Evolutionary conservation across 1,140 invertebrate genomes (phyloP), one percentile per base, ranked within the genome.

Genomic region (Tetramorium parvispinum): DNA sequence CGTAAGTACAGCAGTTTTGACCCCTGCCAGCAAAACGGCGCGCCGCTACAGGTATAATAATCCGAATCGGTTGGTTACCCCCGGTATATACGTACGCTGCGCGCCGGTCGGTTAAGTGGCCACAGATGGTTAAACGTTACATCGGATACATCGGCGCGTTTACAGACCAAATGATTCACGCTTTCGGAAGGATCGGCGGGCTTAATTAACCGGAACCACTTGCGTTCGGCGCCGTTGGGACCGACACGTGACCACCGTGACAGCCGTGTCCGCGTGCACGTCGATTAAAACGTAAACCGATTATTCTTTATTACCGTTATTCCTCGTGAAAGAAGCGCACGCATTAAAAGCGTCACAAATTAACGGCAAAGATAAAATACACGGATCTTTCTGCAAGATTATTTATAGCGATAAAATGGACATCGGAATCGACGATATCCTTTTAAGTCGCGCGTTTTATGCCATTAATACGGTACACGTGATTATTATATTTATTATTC

Each of bases 191-290:
- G 75, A 87, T 85, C 77, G 57, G 43, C 73, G 83, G 37, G 70
- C 85, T 89, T 91, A 91, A 91, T 91, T 91, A 89, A 71, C 86
- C 88, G 89, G 86, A 91, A 91, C 89, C 86, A 85, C 76, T 85
- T 87, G 86, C 85, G 51, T 77, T 57, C 77, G 27, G 40, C 43
- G 71, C 71, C 82, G 21, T 4, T 53, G 82, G 27, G 77, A 71
- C 73, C 37, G 66, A 49, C 88, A 68, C 79, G 79, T 73, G 79
- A 59, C 51, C 63, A 55, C 13, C n/a, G 24, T 71, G 63, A 89
- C 59, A 63, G 63, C 61, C 82, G 24, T 55, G 71, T 85, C 81
- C 87, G 66, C 83, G 76, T 43, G 46, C n/a, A 18, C 53, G 18
- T 11, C 63, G 63, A 81, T 81, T 70, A 70, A 81, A 70, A 81